phyloP scores from a whole-genome alignment of 2,797 vertebrate genomes.

The Decapterus maruadsi region DNA sequence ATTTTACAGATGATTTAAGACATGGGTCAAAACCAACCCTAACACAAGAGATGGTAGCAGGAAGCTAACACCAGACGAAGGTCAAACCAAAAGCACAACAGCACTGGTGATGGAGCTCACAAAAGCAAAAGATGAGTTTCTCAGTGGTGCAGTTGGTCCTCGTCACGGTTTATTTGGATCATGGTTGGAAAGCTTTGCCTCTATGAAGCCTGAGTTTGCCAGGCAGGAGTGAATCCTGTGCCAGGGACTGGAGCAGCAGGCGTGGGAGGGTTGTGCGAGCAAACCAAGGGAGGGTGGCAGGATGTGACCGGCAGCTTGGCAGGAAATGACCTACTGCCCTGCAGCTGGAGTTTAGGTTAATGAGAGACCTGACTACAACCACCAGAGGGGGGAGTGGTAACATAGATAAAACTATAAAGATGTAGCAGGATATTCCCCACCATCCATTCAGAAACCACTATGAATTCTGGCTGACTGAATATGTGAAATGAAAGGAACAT shows the following conservation, averaged over 20 bases:
- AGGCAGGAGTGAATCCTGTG: neutral
- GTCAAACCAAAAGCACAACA: neutral
- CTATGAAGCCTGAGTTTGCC: constrained; percentile 16
- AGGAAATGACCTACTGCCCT: constrained; percentile 7
- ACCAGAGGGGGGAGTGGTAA: neutral
- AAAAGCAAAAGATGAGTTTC: constrained; percentile 41
- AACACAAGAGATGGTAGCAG: no score
- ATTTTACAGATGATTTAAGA: no score
- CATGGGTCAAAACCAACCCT: no score
- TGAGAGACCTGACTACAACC: constrained; percentile 18
- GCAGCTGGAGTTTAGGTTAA: constrained; percentile 30
- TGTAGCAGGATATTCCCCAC: neutral
- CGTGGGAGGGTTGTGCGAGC: neutral
- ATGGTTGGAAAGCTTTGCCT: constrained; percentile 11
- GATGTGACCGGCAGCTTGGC: constrained; percentile 8
- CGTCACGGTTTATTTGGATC: constrained; percentile 56
- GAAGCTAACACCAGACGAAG: no score
- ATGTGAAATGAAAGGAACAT: neutral
- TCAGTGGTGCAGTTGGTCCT: constrained; percentile 42
- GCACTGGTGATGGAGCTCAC: constrained; percentile 6
- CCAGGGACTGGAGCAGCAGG: constrained; percentile 25
- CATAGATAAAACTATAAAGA: neutral
- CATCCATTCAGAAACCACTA: neutral
- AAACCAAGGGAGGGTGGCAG: constrained; percentile 12
- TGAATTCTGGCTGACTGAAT: constrained; percentile 1